A percentile compares a stretch with the other conserved stretches of the same genome.
Conservation (phyloP, 2,888 invertebrate species). For the Eudasyphora cyanicolor region DNA sequence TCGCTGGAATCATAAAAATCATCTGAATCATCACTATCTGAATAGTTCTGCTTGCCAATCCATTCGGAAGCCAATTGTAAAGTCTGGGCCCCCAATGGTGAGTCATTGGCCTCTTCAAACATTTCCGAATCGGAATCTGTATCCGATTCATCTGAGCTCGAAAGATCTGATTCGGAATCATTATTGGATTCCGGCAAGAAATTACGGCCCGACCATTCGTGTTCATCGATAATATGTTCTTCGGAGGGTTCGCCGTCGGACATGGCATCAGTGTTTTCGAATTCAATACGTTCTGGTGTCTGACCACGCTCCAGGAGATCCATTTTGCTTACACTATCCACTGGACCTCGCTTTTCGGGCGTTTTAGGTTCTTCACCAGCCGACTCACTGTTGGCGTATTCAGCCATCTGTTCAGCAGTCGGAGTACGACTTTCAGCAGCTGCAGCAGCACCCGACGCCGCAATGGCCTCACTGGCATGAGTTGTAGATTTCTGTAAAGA, state of each 20-base stretch:
- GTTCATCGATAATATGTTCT: constrained; percentile 92
- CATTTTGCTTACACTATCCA: constrained; percentile 74
- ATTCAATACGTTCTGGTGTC: constrained; percentile 90
- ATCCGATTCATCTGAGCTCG: constrained; percentile 82
- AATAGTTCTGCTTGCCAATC: constrained; percentile 83
- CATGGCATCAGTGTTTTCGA: constrained; percentile 86
- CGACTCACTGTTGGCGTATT: constrained; percentile 53
- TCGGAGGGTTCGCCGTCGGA: constrained; percentile 84
- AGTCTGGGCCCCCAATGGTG: constrained; percentile 82
- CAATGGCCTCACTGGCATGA: constrained; percentile 55
- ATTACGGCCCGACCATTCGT: constrained; percentile 97
- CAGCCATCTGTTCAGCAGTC: background rate
- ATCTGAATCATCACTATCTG: constrained; percentile 79
- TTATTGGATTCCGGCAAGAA: constrained; percentile 90
- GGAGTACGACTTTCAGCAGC: constrained; percentile 5
- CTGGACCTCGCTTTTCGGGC: constrained; percentile 78
- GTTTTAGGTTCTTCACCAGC: constrained; percentile 77
- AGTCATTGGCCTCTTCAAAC: constrained; percentile 85
- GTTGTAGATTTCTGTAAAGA: constrained; percentile 68
- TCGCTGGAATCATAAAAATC: constrained; percentile 80
- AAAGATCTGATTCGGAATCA: constrained; percentile 84
- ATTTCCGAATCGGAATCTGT: constrained; percentile 84
- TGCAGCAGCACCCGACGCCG: constrained; percentile 50
- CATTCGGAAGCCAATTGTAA: constrained; percentile 86
- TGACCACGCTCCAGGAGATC: constrained; percentile 81